Conservation (phyloP, 1,140 invertebrate species). For the Solenopsis invicta region DNA sequence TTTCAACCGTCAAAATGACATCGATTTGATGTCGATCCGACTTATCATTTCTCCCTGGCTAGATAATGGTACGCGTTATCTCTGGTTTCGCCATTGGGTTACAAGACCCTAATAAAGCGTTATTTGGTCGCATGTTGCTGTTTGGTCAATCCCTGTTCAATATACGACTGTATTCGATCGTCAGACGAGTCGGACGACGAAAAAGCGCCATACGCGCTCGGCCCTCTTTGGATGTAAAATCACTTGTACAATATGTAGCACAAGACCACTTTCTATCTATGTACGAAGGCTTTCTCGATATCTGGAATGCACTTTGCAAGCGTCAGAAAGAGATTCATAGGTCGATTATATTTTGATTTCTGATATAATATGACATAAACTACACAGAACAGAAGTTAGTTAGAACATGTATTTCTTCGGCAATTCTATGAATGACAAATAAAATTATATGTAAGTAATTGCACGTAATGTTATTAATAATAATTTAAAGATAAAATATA, state of each 20-base stretch:
- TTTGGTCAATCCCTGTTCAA: constrained; percentile 10
- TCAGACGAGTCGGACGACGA: neutral
- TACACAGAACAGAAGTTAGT: neutral
- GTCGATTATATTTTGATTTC: neutral
- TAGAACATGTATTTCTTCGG: neutral
- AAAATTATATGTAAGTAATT: neutral
- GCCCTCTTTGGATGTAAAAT: constrained; percentile 53
- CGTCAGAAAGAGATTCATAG: neutral
- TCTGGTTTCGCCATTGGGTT: neutral
- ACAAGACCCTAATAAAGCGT: neutral
- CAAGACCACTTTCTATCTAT: constrained; percentile 74
- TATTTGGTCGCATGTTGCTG: constrained; percentile 12
- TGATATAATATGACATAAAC: neutral
- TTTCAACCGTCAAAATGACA: too few species aligned
- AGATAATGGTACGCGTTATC: constrained; percentile 35
- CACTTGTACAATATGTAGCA: constrained; percentile 71
- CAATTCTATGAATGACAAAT: neutral
- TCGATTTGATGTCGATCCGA: too few species aligned
- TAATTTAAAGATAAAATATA: neutral
- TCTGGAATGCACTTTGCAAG: constrained; percentile 17
- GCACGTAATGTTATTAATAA: neutral
- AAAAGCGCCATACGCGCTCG: constrained; percentile 5
- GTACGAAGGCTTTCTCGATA: constrained; percentile 12
- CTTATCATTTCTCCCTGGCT: too few species aligned
- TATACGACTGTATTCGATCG: neutral